A percentile compares a stretch with the other conserved stretches of the same genome.
Evolutionary conservation across 2,888 invertebrate species (phyloP).

Genomic region (Cephus pulcher): DNA sequence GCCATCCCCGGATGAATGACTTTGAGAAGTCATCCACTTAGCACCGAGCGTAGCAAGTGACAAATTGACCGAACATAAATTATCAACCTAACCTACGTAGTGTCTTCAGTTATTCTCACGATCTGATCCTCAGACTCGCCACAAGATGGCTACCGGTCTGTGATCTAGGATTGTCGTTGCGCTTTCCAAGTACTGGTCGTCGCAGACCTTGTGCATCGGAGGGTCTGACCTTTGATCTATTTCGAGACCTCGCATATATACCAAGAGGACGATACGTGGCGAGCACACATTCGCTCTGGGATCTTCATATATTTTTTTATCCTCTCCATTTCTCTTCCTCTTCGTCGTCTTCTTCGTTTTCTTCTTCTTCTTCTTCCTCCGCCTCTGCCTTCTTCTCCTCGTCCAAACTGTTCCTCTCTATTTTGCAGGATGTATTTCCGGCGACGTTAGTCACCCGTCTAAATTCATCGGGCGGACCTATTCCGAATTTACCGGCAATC

Average conservation of each 20-base stretch:
- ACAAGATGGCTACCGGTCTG: background rate
- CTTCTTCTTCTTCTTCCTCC: too few relatives aligned
- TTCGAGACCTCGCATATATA: slow-evolving; percentile 21
- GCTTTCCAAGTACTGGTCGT: background rate
- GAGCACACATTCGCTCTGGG: background rate
- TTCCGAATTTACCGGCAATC: background rate
- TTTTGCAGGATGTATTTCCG: slow-evolving; percentile 41
- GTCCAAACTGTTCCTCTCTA: background rate
- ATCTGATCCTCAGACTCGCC: background rate
- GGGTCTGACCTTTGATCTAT: slow-evolving; percentile 35
- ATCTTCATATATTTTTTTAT: background rate
- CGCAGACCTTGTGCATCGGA: slow-evolving; percentile 4
- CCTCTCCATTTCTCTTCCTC: background rate
- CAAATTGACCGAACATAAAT: too few relatives aligned
- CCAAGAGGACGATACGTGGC: background rate
- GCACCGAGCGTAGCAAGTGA: too few relatives aligned
- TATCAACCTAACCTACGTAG: too few relatives aligned
- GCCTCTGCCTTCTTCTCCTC: background rate
- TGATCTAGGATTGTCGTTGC: background rate
- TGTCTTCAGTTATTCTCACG: background rate
- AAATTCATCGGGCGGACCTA: slow-evolving; percentile 28
- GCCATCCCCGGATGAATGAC: too few relatives aligned
- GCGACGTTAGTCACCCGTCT: slow-evolving; percentile 45
- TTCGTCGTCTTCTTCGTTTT: background rate
- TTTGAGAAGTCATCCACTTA: too few relatives aligned